Percentiles rank a stretch among this genome's conserved stretches.
Conservation (phyloP, 2,888 invertebrate genomes). For the Dicyrtoma fusca region DNA sequence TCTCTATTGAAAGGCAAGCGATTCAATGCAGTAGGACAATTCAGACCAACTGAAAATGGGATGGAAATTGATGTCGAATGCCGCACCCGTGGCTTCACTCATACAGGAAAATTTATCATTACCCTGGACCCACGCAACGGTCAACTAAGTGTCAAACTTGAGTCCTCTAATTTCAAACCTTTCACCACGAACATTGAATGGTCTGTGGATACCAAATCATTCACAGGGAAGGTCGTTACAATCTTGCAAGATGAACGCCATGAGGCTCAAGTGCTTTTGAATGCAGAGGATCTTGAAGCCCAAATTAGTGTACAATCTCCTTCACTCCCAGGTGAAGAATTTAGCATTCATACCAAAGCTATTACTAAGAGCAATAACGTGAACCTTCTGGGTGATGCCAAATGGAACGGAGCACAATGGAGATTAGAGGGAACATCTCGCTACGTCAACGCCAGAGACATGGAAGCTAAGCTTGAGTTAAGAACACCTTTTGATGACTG, state of each 20-base stretch:
- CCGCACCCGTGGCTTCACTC: conserved; percentile 45
- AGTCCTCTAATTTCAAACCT: conserved; percentile 52
- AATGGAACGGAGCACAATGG: conserved; percentile 46
- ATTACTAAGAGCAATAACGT: conserved; percentile 38
- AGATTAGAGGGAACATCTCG: conserved; percentile 44
- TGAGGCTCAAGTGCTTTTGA: conserved; percentile 35
- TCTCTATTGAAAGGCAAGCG: conserved; percentile 49
- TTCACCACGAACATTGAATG: conserved; percentile 41
- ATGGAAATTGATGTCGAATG: conserved; percentile 44
- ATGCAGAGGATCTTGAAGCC: conserved; percentile 46
- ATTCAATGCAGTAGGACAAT: conserved; percentile 35
- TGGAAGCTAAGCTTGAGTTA: conserved; percentile 49
- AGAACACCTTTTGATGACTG: conserved; percentile 49
- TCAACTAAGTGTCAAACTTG: conserved; percentile 41
- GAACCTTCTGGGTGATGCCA: conserved; percentile 48
- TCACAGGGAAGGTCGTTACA: conserved; percentile 36
- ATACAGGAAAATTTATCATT: conserved; percentile 34
- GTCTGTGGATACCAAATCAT: conserved; percentile 14
- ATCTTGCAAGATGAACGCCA: conserved; percentile 38
- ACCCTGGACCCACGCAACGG: conserved; percentile 29
- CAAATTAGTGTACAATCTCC: conserved; percentile 47
- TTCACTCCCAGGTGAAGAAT: conserved; percentile 45
- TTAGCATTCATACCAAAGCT: conserved; percentile 49
- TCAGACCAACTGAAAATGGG: conserved; percentile 5
- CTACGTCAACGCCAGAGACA: conserved; percentile 39